Conservation (phyloP, 2,888 invertebrate genomes). For the Omphaloscelis lunosa region DNA sequence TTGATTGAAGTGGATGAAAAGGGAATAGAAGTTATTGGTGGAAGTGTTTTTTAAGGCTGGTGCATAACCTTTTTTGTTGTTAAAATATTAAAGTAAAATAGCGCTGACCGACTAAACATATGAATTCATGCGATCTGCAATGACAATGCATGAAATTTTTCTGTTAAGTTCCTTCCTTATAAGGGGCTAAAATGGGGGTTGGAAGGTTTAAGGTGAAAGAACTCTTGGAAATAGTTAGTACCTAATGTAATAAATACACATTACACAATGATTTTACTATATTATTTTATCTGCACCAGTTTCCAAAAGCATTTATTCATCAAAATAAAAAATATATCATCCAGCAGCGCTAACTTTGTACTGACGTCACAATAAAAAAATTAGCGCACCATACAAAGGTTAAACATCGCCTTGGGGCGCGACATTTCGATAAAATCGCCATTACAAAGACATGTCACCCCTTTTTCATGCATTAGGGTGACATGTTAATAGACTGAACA, state of each 20-base stretch:
- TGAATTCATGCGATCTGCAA: too few relatives aligned
- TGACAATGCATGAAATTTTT: not conserved
- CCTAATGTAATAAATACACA: not conserved
- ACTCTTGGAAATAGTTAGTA: not conserved
- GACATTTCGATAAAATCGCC: slow-evolving; percentile 64
- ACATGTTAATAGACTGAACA: slow-evolving; percentile 40
- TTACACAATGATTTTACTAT: not conserved
- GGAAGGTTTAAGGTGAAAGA: not conserved
- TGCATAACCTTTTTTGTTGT: too few relatives aligned
- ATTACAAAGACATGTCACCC: slow-evolving; percentile 59
- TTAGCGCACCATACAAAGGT: slow-evolving; percentile 58
- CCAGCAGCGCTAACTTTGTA: not conserved
- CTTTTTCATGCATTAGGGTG: slow-evolving; percentile 49
- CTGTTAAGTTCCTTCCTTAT: not conserved
- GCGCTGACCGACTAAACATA: too few relatives aligned
- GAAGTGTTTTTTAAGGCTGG: not conserved
- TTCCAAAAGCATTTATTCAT: not conserved
- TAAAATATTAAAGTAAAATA: too few relatives aligned
- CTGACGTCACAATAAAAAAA: slow-evolving; percentile 26
- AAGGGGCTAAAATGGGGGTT: not conserved
- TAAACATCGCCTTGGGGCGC: slow-evolving; percentile 59
- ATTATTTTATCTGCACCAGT: not conserved
- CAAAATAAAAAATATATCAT: not conserved
- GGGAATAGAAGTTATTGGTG: not conserved
- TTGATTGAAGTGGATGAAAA: slow-evolving; percentile 8